A percentile compares a stretch with the other conserved stretches of the same genome.
phyloP scores from a whole-genome alignment of 2,113 vertebrate genomes.

The Pimephales promelas region DNA sequence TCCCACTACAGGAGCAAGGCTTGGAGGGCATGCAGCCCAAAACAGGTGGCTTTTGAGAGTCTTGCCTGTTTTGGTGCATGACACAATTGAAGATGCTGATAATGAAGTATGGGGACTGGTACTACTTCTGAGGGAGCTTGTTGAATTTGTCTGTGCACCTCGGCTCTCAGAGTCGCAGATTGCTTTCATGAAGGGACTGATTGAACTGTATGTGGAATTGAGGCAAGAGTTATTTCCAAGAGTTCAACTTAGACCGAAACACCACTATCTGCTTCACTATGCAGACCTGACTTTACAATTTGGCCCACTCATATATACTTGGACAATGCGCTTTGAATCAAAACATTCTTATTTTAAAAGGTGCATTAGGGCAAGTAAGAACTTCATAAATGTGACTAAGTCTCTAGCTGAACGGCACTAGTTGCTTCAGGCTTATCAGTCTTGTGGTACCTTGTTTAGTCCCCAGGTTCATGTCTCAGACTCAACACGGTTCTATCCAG shows the following conservation, averaged over 20 bases:
- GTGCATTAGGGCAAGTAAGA: constrained; percentile 49
- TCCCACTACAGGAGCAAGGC: constrained; percentile 38
- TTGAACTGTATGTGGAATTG: constrained; percentile 47
- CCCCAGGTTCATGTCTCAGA: constrained; percentile 38
- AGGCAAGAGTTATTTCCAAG: constrained; percentile 38
- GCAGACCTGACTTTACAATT: constrained; percentile 46
- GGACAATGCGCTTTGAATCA: constrained; percentile 37
- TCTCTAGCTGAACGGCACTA: constrained; percentile 48
- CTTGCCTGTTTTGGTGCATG: constrained; percentile 47
- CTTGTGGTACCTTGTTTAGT: constrained; percentile 35
- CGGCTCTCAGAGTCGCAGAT: constrained; percentile 48
- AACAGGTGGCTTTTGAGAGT: constrained; percentile 55
- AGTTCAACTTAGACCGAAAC: constrained; percentile 46
- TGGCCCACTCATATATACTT: constrained; percentile 54
- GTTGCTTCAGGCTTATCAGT: constrained; percentile 51
- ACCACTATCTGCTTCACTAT: constrained; percentile 35
- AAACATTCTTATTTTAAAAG: constrained; percentile 49
- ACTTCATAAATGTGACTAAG: constrained; percentile 51
- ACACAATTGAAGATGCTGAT: constrained; percentile 45
- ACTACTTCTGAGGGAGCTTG: constrained; percentile 46
- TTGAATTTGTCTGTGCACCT: constrained; percentile 52
- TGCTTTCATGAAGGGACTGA: constrained; percentile 49
- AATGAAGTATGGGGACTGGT: constrained; percentile 43
- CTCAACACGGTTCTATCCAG: constrained; percentile 44
- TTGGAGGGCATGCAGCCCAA: constrained; percentile 49